Evolutionary conservation across 2,113 vertebrate species (phyloP).

Genomic region (Pachyramphus minor): DNA sequence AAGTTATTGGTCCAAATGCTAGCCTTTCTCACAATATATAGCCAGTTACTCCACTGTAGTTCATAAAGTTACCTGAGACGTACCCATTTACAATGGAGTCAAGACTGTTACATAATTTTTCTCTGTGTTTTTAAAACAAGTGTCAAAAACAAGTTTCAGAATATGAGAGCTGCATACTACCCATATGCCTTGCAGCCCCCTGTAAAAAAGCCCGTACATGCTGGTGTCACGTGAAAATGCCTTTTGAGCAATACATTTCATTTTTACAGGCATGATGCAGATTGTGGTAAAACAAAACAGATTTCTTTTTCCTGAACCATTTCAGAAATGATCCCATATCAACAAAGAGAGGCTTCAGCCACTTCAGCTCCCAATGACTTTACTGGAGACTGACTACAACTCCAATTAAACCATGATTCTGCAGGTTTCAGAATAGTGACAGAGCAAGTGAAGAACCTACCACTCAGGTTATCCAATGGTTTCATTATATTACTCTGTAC

Average conservation of each 20-base stretch:
- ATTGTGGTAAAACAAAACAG: background rate
- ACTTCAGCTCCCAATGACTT: background rate
- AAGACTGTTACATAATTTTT: background rate
- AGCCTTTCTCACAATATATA: background rate
- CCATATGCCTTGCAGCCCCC: background rate
- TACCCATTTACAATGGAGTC: background rate
- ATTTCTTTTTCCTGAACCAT: background rate
- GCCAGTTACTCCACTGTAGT: background rate
- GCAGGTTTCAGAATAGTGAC: fast-evolving
- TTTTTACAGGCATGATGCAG: background rate
- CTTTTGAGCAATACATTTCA: background rate
- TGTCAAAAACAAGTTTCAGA: background rate
- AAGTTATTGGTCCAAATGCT: background rate
- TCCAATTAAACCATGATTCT: background rate
- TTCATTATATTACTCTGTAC: background rate
- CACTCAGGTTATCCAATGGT: background rate
- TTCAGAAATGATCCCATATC: background rate
- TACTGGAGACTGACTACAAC: background rate
- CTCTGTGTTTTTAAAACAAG: background rate
- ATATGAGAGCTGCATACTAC: background rate
- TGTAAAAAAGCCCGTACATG: background rate
- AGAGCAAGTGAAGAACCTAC: background rate
- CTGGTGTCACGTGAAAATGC: background rate
- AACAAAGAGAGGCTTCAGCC: background rate
- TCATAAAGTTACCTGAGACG: background rate